These are phyloP conservation scores for Ips nitidus DNA, from an alignment of 1,140 invertebrate species.

Conservation along the genomic window DNA sequence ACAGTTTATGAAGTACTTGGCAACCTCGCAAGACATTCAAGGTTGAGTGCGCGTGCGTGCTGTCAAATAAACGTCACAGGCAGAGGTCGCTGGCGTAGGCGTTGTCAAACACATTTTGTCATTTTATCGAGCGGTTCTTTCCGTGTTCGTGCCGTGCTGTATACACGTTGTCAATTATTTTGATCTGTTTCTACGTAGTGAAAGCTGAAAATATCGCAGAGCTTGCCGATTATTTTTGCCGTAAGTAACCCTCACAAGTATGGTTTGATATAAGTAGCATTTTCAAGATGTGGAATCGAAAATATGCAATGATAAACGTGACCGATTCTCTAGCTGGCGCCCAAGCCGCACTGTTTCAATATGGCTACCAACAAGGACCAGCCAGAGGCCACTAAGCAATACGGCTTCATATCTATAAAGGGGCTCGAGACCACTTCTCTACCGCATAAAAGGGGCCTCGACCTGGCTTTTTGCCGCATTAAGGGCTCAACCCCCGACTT, in stretches of 20 bases:
- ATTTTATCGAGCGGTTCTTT: too few species aligned
- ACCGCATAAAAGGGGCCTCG: conserved; percentile 20
- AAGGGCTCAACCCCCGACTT: conserved; percentile 19
- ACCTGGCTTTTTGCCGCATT: conserved; percentile 12
- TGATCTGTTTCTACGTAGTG: background rate
- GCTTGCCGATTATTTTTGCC: background rate
- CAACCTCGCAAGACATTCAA: too few species aligned
- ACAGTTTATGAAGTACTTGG: too few species aligned
- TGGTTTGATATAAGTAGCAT: background rate
- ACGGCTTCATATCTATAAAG: conserved; percentile 12
- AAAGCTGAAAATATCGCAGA: background rate
- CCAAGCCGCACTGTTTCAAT: conserved; percentile 37
- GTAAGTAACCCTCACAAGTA: conserved; percentile 4
- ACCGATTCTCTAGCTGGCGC: conserved; percentile 28
- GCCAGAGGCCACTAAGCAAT: conserved; percentile 22
- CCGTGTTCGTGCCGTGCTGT: too few species aligned
- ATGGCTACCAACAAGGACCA: conserved; percentile 41
- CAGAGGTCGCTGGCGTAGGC: too few species aligned
- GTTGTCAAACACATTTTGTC: too few species aligned
- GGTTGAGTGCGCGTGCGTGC: too few species aligned
- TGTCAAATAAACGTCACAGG: too few species aligned
- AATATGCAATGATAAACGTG: conserved; percentile 20
- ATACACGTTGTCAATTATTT: too few species aligned
- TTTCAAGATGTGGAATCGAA: background rate
- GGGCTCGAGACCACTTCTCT: conserved; percentile 27